phyloP scores from a whole-genome alignment of 2,797 vertebrate species.

The Schizopygopsis malacanthus region DNA sequence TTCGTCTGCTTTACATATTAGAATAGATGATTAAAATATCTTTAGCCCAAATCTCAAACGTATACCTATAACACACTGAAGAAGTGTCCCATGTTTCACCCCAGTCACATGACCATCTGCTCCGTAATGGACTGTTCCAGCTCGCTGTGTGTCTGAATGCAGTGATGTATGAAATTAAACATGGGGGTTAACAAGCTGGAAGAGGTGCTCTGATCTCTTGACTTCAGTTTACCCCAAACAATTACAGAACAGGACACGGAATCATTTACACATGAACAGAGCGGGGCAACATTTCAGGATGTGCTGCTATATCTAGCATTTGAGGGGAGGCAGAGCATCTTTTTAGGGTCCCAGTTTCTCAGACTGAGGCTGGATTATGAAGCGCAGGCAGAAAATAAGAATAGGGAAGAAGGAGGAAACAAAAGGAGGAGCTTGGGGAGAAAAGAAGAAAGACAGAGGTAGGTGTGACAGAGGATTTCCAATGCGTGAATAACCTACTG shows the following conservation, averaged over 20 bases:
- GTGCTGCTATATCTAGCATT: background rate
- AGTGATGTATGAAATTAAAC: constrained; percentile 36
- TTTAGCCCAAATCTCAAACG: background rate
- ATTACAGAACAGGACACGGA: constrained; percentile 58
- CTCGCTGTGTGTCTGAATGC: constrained; percentile 12
- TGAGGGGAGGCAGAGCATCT: background rate
- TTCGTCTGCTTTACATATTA: background rate
- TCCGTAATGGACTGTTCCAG: background rate
- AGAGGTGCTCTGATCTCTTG: constrained; percentile 48
- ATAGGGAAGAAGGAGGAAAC: background rate
- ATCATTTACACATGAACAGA: constrained; percentile 62
- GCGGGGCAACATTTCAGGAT: constrained; percentile 20
- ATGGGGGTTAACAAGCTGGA: constrained; percentile 42
- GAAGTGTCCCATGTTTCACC: background rate
- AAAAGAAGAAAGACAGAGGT: background rate
- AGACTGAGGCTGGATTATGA: background rate
- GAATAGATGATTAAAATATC: background rate
- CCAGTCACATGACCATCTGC: background rate
- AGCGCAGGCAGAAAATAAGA: background rate
- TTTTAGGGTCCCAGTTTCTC: background rate
- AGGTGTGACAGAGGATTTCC: background rate
- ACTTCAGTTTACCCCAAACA: constrained; percentile 36
- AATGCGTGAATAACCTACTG: background rate
- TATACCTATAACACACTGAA: background rate
- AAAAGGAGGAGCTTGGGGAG: background rate